Conservation (phyloP, 2,113 vertebrate genomes). For the Fukomys damarensis region DNA sequence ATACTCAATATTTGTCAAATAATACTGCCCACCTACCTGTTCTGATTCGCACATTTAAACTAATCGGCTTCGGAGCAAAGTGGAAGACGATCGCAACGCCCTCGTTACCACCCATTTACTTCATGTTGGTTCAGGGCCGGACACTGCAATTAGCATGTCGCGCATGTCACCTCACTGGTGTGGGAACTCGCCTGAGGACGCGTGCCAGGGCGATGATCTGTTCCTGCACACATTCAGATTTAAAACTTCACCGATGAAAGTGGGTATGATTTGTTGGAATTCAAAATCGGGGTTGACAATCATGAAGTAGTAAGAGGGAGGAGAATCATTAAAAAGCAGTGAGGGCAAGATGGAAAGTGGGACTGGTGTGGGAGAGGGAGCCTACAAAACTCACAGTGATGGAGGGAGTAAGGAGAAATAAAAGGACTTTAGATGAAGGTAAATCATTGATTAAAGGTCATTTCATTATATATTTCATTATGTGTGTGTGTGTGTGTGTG, state of each 20-base stretch:
- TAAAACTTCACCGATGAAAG: not conserved
- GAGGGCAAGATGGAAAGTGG: not conserved
- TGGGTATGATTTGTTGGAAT: not conserved
- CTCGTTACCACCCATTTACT: not conserved
- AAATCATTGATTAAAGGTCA: not conserved
- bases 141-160: not conserved
- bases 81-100: not conserved
- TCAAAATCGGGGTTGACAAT: not conserved
- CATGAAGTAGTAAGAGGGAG: not conserved
- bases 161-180: not conserved
- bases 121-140: not conserved
- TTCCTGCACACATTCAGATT: not conserved
- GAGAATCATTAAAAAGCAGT: not conserved
- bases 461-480: not conserved
- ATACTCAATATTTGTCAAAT: not conserved
- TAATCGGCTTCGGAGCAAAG: not conserved
- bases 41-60: not conserved
- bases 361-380: not conserved
- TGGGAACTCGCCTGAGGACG: not conserved
- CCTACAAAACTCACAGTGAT: not conserved
- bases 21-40: not conserved
- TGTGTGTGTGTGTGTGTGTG: too few species aligned
- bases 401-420: not conserved
- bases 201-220: not conserved
- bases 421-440: not conserved